These are phyloP conservation scores for Drosophila mimica DNA, from an alignment of 2,888 invertebrate species.

Conservation along the genomic window DNA sequence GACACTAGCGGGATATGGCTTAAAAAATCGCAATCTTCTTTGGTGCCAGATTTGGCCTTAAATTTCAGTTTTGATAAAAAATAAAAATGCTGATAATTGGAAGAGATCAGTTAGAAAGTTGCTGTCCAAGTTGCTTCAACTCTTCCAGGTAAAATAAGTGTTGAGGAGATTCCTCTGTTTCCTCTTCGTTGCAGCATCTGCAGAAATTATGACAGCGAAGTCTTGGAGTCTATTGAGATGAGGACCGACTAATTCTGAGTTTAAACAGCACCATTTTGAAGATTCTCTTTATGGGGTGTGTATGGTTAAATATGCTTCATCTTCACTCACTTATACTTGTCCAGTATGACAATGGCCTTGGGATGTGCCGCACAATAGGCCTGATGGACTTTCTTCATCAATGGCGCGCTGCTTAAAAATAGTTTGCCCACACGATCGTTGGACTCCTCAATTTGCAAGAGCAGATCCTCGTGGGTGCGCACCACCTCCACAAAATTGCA, in stretches of 20 bases:
- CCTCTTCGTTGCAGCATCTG: too few species aligned
- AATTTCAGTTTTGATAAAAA: too few species aligned
- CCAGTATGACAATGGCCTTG: slow-evolving; percentile 95
- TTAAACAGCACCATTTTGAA: not conserved
- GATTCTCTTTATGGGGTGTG: not conserved
- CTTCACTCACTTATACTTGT: slow-evolving; percentile 93
- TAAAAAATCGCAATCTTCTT: too few species aligned
- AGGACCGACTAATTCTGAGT: not conserved
- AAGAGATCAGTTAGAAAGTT: too few species aligned
- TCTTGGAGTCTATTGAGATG: not conserved
- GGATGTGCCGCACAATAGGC: slow-evolving; percentile 97
- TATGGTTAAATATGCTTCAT: not conserved
- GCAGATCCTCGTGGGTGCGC: slow-evolving; percentile 92
- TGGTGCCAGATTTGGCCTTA: too few species aligned
- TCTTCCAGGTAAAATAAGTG: too few species aligned
- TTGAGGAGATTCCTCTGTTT: too few species aligned
- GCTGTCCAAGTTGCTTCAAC: too few species aligned
- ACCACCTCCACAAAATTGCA: slow-evolving; percentile 96
- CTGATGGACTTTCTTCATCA: slow-evolving; percentile 93
- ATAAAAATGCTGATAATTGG: too few species aligned
- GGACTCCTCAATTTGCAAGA: slow-evolving; percentile 92
- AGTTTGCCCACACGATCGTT: slow-evolving; percentile 94
- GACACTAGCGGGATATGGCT: too few species aligned
- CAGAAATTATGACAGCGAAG: not conserved
- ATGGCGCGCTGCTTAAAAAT: slow-evolving; percentile 93